Base-by-base conservation (phyloP, 2,888 invertebrate genomes). In the Notodonta dromedarius region DNA sequence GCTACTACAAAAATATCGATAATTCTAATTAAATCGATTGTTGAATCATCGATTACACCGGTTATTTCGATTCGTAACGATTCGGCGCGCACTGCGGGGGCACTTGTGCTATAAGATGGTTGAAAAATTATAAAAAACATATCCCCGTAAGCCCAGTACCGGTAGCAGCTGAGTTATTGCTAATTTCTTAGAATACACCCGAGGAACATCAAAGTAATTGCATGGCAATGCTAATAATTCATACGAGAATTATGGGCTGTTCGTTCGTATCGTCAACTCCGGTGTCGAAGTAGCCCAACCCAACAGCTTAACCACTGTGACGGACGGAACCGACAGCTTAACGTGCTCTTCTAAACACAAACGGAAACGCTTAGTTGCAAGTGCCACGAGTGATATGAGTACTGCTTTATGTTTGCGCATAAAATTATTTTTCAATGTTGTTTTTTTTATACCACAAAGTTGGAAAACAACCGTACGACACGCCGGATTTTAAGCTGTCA, bases 21-120 rank as follows among this genome's bases (percentile, higher is more conserved):
- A 56, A 44, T 56, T 56, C 56, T 56, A 56, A 56, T 56, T 56
- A 56, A 56, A 56, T 56, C 56, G 56, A 56, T 56, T 56, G 56
- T 56, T 56, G 56, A 56, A 56, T 42, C 56, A 56, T 56, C 56
- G 56, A 56, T 56, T 56, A 56, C 56, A 56, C 56, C 40, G 56
- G 44, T 56, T 56, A 56, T 56, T 44, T 11, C 16, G 44, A 56
- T 13, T 42, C 55, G 42, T 42, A 55, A 42, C 55, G 55, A 55
- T 56, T 56, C 56, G 56, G 56, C 44, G 56, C 24, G 16, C 56
- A 5, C 56, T 52, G 56, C 56, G 24, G 56, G 56, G 56, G 46
- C 12, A 44, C 53, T 35, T 56, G 39, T 13, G 55, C 56, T 39
- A 44, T 56, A 44, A 12, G 14, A 12, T 8, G 56, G 13, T 35